Conservation (phyloP, 1,140 invertebrate genomes). For the Oedothorax gibbosus region DNA sequence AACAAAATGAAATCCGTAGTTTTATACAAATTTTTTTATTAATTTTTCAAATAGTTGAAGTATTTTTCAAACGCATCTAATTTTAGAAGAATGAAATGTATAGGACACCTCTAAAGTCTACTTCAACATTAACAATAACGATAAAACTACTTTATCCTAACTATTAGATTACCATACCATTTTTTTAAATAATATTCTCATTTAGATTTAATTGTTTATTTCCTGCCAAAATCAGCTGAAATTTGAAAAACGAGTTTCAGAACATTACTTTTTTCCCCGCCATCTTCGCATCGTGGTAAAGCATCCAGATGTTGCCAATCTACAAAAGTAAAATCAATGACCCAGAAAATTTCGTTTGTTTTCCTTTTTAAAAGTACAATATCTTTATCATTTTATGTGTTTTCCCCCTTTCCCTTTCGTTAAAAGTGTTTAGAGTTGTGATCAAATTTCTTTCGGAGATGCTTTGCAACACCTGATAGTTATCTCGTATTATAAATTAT, state of each 20-base stretch:
- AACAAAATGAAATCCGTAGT: too few relatives aligned
- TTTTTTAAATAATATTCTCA: background rate
- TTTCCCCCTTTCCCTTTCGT: background rate
- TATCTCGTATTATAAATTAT: too few relatives aligned
- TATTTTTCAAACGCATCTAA: too few relatives aligned
- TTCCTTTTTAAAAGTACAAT: background rate
- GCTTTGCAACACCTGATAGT: too few relatives aligned
- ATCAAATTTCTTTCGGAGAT: background rate
- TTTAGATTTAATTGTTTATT: conserved; percentile 8
- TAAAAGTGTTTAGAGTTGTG: background rate
- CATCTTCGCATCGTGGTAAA: background rate
- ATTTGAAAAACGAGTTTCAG: conserved; percentile 5
- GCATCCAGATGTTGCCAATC: conserved; percentile 5
- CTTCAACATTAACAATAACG: too few relatives aligned
- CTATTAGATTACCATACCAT: too few relatives aligned
- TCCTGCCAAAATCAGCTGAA: background rate
- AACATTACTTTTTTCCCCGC: conserved; percentile 4
- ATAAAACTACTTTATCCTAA: too few relatives aligned
- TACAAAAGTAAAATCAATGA: conserved; percentile 18
- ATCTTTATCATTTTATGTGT: background rate
- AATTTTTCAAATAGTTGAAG: too few relatives aligned
- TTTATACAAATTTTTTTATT: too few relatives aligned
- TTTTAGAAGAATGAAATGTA: too few relatives aligned
- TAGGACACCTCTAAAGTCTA: too few relatives aligned
- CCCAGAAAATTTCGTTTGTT: background rate